Evolutionary conservation across 92 coral and sea anemone genomes (phyloP), one percentile per base, ranked within the genome.

Genomic region (Palythoa heliodiscus): DNA sequence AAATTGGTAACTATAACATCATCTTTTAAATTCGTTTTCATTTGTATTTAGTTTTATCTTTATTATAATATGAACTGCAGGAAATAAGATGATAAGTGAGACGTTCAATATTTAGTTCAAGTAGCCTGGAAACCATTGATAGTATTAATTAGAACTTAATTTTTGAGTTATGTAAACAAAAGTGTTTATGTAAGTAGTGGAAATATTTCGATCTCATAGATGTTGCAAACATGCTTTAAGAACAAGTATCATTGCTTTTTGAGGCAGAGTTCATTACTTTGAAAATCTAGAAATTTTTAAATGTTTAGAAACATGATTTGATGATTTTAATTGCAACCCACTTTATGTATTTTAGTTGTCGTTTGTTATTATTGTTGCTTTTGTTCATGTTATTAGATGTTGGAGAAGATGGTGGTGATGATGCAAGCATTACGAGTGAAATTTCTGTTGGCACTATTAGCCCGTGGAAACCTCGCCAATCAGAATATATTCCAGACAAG

Each of bases 401-500:
- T 72, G 81, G 19, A 52, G 81, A 76, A 47, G 48, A 52, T 24
- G 67, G 17, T 75, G 73, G 19, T 22, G 84, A 80, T 43, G 84
- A 80, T 43, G 73, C 39, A 17, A 80, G 74, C 24, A 52, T 17
- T 12, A 52, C 77, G 20, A 86, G 86, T 78, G 89, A 86, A 86
- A 68, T 67, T n/a, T 77, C 84, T 2, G 76, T 86, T 48, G 89
- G 80, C 4, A 77, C 73, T 25, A 0, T 63, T 23, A 76, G 84
- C 54, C 74, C 86, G 29, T 58, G 88, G 70, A 76, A 86, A 82
- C 52, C 86, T 76, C 61, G 69, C 25, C 67, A 58, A n/a, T 58
- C 83, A 60, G 93, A 77, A 20, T 2, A 0, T 66, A 35, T 16
- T 0, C n/a, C 20, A 43, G 74, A 80, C 37, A 15, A 77, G 52